Evolutionary conservation across 2,888 invertebrate species (phyloP), one percentile per base, ranked within the genome.

Genomic region (Philereme transversata): DNA sequence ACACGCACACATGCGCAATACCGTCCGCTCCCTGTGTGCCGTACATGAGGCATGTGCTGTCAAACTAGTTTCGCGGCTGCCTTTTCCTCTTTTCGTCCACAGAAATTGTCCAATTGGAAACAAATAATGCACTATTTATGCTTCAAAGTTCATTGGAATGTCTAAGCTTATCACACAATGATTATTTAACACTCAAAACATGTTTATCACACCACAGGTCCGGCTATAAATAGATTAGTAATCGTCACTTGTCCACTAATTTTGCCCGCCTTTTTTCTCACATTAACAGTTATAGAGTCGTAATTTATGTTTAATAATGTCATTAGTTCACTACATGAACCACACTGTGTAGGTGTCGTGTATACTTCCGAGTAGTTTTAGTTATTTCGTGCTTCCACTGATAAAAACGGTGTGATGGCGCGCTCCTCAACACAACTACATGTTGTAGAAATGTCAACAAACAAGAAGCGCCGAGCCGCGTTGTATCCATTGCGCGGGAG

Each of bases 1-100:
- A 62, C 65, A 81, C 84, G 65, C 87, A 88, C 84, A 90, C 89
- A 82, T 83, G 82, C 85, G 83, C 84, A 83, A 4, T 65, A 44
- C 62, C 60, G 59, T 66, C 57, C 57, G 57, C 55, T 59, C 55
- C 70, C 65, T 52, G 70, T 73, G 67, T 82, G 89, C 65, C 86
- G 81, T 88, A 79, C 72, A 72, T 82, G 87, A 90, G 84, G 79
- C 72, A 72, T 82, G 87, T 90, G 84, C 86, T 90, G 91, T 91
- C 91, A 91, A 90, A 90, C 90, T 76, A 73, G 90, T 91, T 90
- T 86, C 75, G 87, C 88, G 86, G 83, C 78, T 77, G 79, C 75
- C 72, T 79, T 81, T 80, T 82, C 78, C 76, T 79, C 64, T 69
- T 67, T 69, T 62, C 43, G 51, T 64, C 67, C 57, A 68, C 60